Conservation (phyloP, 2,888 invertebrate genomes). For the Hedychridium roseum region DNA sequence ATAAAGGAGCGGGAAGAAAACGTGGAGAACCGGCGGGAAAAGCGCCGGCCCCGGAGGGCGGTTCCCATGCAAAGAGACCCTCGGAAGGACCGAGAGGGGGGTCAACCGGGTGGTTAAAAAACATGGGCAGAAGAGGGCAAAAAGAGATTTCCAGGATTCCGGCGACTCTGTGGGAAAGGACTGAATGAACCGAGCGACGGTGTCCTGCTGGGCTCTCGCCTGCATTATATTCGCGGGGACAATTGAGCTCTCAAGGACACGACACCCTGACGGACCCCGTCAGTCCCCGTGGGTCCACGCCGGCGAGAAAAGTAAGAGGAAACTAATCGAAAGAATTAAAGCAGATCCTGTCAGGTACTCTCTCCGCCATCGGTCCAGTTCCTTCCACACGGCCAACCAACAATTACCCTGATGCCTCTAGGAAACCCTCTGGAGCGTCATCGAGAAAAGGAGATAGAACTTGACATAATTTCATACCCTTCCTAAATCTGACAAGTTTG, state of each 20-base stretch:
- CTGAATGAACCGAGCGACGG: slow-evolving; percentile 41
- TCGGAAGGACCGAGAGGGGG: slow-evolving; percentile 7
- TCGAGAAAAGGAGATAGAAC: too few species aligned
- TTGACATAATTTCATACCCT: too few species aligned
- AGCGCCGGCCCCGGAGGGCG: slow-evolving; percentile 19
- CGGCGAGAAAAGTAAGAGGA: slow-evolving; percentile 1
- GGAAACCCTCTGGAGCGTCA: too few species aligned
- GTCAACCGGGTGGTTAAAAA: slow-evolving; percentile 37
- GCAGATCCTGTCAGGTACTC: neutral
- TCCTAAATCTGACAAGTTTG: too few species aligned
- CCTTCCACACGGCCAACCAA: too few species aligned
- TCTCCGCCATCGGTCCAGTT: too few species aligned
- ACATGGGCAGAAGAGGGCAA: slow-evolving; percentile 51
- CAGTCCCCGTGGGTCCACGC: neutral
- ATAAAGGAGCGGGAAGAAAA: slow-evolving; percentile 23
- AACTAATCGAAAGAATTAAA: slow-evolving; percentile 32
- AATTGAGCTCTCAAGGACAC: slow-evolving; percentile 36
- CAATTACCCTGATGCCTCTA: too few species aligned
- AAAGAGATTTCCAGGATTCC: slow-evolving; percentile 57
- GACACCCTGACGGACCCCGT: slow-evolving; percentile 11
- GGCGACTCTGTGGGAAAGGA: slow-evolving; percentile 58
- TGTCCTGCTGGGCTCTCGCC: slow-evolving; percentile 48
- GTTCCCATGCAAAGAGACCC: slow-evolving; percentile 40
- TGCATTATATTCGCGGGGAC: slow-evolving; percentile 47
- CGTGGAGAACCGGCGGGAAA: slow-evolving; percentile 26